Base-by-base conservation (phyloP, 2,797 vertebrate species). In the Heliangelus exortis region DNA sequence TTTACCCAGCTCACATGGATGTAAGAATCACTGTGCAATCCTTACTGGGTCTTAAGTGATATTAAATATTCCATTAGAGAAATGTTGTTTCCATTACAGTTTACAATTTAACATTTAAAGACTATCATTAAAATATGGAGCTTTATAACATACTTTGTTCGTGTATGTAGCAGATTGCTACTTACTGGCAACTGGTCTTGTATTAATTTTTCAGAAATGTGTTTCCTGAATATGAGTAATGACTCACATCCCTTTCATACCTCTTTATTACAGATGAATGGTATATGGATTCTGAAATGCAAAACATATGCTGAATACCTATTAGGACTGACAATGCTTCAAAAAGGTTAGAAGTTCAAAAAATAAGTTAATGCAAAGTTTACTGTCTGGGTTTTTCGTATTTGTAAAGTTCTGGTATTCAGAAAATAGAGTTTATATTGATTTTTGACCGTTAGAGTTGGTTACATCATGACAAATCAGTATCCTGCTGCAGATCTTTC, bases 151-250 rank as follows among this genome's bases (percentile, higher is more conserved):
- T 88, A 93, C 55, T 91, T 93, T 67, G 68, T 93, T 91, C 6
- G 34, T 91, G 33, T 92, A 87, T 73, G 74, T 84, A 91, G 89
- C 93, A 95, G 95, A 93, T 96, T 96, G 93, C 67, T 91, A 57
- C 50, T 95, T 95, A 80, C 77, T 95, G 93, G 92, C 87, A 93
- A 95, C 83, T 84, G 61, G 89, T 91, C 95, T 84, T 68, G 41
- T 96, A 97, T 95, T 92, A 93, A 84, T 94, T 91, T 95, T 94
- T 96, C 80, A 94, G 91, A 96, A 92, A 94, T 54, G 25, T 74
- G 85, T 88, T 96, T 95, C 87, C 87, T 92, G 93, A 92, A 33
- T 91, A 77, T 94, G 89, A 93, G 81, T 94, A 93, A 96, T 97
- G 77, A 92, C 83, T 96, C 89, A 93, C 39, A 93, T 95, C 53